Percentiles rank a stretch among this genome's conserved stretches.
Evolutionary conservation across 2,888 invertebrate species (phyloP).

Genomic region (Cotesia congregata): DNA sequence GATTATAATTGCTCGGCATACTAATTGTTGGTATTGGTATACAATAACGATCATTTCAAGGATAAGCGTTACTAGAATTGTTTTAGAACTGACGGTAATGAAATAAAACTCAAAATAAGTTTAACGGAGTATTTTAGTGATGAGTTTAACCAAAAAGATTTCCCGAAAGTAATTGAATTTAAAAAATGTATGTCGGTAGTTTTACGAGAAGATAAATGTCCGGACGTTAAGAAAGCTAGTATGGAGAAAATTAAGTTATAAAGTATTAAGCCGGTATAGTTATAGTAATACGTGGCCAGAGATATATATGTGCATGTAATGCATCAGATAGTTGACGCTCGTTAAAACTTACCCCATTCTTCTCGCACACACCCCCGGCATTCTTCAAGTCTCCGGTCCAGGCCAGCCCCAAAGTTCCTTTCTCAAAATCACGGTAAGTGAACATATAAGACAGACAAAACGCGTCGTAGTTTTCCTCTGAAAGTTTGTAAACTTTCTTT

Average conservation of each 20-base stretch:
- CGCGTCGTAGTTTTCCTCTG: constrained; percentile 96
- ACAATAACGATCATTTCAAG: too few relatives aligned
- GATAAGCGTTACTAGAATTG: too few relatives aligned
- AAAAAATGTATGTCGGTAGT: background rate
- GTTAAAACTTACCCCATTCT: constrained; percentile 82
- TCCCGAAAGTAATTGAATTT: background rate
- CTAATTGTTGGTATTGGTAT: too few relatives aligned
- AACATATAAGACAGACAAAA: constrained; percentile 98
- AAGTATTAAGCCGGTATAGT: background rate
- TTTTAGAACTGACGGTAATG: too few relatives aligned
- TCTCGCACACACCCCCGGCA: constrained; percentile 97
- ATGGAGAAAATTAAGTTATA: constrained; percentile 29
- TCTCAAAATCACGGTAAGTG: constrained; percentile 94
- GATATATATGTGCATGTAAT: constrained; percentile 7
- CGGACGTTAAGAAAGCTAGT: background rate
- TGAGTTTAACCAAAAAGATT: background rate
- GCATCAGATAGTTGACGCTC: constrained; percentile 21
- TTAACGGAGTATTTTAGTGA: background rate
- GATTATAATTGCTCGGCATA: too few relatives aligned
- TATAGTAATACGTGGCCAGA: too few relatives aligned
- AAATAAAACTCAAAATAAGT: background rate
- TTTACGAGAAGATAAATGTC: background rate
- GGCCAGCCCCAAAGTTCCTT: constrained; percentile 93
- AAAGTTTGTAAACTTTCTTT: constrained; percentile 58
- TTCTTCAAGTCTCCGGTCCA: constrained; percentile 97